Evolutionary conservation across 2,888 invertebrate species (phyloP).

Genomic region (Leistus spinibarbis): DNA sequence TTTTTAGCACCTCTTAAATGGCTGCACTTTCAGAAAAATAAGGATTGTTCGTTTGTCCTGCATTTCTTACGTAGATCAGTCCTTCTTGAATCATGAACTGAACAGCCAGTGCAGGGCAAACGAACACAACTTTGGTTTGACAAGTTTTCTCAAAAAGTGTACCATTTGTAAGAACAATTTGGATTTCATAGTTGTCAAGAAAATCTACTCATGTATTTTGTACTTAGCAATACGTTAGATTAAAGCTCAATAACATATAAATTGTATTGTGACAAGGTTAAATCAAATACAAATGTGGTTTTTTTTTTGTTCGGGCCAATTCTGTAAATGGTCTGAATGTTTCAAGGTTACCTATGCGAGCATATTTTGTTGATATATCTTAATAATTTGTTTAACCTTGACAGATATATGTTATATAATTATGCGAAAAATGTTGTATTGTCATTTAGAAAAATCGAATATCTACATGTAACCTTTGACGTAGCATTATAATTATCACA

Average conservation of each 20-base stretch:
- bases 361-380: slow-evolving; percentile 20
- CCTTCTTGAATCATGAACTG: too few relatives aligned
- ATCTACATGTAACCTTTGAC: background rate
- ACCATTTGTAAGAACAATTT: too few relatives aligned
- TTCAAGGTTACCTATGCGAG: slow-evolving; percentile 18
- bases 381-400: slow-evolving; percentile 29
- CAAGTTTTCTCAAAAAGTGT: too few relatives aligned
- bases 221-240: too few relatives aligned
- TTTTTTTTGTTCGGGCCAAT: background rate
- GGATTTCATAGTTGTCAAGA: too few relatives aligned
- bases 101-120: too few relatives aligned
- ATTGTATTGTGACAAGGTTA: background rate
- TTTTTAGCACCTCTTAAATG: too few relatives aligned
- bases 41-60: too few relatives aligned
- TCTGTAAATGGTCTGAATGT: slow-evolving; percentile 28
- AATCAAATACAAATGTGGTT: background rate
- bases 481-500: background rate
- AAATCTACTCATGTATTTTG: too few relatives aligned
- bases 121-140: too few relatives aligned
- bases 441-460: background rate
- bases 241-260: background rate
- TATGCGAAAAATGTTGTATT: background rate
- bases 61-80: too few relatives aligned
- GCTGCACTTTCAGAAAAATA: too few relatives aligned
- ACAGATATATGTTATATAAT: slow-evolving; percentile 23